These are phyloP conservation scores for Nomada lathburiana DNA, from an alignment of 2,888 invertebrate species.

Conservation along the genomic window DNA sequence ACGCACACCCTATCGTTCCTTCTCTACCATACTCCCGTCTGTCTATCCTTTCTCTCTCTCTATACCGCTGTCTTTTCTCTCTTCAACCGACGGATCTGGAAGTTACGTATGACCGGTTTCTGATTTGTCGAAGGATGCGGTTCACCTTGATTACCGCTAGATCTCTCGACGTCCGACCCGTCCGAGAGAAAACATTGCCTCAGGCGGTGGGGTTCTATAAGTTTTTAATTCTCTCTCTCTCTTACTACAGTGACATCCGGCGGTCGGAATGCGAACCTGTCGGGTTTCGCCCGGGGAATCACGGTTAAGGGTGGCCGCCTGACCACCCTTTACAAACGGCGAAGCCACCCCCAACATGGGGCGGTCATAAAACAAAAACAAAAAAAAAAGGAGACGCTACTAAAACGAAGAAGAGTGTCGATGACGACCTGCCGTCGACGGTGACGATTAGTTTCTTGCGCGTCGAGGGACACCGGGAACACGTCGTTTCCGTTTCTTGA, in stretches of 20 bases:
- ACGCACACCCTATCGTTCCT: neutral
- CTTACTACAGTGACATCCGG: neutral
- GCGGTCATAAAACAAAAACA: neutral
- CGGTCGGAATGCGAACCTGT: neutral
- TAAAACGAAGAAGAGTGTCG: conserved; percentile 47
- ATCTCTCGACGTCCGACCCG: conserved; percentile 16
- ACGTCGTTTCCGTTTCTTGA: neutral
- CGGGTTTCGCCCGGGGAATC: conserved; percentile 16
- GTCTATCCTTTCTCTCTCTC: conserved; percentile 4
- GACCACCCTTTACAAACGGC: too few species aligned
- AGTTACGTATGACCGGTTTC: conserved; percentile 54
- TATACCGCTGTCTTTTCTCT: conserved; percentile 2
- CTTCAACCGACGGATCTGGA: neutral
- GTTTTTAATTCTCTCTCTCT: neutral
- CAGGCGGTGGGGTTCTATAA: neutral
- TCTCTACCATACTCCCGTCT: neutral
- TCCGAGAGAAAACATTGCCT: conserved; percentile 1
- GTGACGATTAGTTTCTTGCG: conserved; percentile 43
- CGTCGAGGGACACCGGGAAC: neutral
- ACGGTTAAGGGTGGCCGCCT: neutral
- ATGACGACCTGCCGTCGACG: conserved; percentile 70
- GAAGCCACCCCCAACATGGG: neutral
- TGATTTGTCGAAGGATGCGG: conserved; percentile 51
- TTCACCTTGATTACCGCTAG: conserved; percentile 55
- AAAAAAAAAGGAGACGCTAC: conserved; percentile 6